Evolutionary conservation across 2,113 vertebrate species (phyloP).

Genomic region (Agapornis roseicollis): DNA sequence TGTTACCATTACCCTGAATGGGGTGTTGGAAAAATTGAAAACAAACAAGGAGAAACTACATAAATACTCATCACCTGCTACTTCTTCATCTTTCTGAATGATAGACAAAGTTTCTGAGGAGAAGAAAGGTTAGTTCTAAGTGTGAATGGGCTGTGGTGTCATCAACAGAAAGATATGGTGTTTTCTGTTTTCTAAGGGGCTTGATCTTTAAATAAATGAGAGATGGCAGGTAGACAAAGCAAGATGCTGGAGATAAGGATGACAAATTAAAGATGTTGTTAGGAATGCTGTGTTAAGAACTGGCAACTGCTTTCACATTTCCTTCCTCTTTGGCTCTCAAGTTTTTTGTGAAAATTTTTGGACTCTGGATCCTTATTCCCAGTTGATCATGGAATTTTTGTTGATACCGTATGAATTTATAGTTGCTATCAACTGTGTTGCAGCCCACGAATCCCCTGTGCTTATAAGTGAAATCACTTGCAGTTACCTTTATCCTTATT

Average conservation of each 20-base stretch:
- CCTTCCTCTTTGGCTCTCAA: background rate
- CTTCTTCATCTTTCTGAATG: background rate
- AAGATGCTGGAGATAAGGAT: background rate
- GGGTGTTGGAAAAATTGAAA: background rate
- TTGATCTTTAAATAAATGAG: background rate
- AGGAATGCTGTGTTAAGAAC: background rate
- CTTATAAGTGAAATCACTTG: background rate
- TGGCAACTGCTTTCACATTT: background rate
- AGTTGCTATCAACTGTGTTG: background rate
- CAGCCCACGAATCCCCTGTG: background rate
- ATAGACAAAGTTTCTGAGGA: background rate
- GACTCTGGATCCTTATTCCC: background rate
- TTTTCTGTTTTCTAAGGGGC: accelerated
- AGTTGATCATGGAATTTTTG: background rate
- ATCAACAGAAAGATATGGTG: background rate
- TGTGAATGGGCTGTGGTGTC: background rate
- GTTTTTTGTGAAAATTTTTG: background rate
- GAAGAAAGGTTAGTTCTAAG: background rate
- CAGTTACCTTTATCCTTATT: background rate
- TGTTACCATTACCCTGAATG: background rate
- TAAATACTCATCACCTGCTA: background rate
- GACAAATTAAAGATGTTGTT: background rate
- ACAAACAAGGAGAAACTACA: background rate
- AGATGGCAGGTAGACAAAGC: background rate
- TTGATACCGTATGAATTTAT: background rate